phyloP scores from a whole-genome alignment of 2,113 vertebrate species.

The Tetraodon nigroviridis region DNA sequence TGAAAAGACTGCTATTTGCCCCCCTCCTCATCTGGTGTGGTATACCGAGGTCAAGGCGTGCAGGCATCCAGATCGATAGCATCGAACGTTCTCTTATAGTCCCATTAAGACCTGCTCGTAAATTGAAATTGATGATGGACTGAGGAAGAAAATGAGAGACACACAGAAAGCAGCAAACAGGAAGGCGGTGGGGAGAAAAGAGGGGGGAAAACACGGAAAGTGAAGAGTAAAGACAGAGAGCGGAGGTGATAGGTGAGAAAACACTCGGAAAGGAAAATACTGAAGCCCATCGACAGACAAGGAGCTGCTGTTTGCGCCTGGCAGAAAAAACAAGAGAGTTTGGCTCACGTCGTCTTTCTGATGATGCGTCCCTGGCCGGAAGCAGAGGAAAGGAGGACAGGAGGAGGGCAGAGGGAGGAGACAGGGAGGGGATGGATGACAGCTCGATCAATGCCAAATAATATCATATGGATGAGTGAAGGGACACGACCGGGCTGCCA shows the following conservation, averaged over 20 bases:
- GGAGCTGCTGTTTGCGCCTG: slow-evolving; percentile 13
- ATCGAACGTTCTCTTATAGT: slow-evolving; percentile 67
- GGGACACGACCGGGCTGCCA: slow-evolving; percentile 40
- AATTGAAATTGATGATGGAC: slow-evolving; percentile 71
- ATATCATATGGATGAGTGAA: slow-evolving; percentile 66
- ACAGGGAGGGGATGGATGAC: slow-evolving; percentile 50
- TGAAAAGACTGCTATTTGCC: slow-evolving; percentile 54
- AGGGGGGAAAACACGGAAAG: slow-evolving; percentile 25
- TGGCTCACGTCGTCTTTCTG: slow-evolving; percentile 22
- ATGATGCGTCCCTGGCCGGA: slow-evolving; percentile 26
- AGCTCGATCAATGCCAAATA: slow-evolving; percentile 68
- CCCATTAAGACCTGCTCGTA: slow-evolving; percentile 68
- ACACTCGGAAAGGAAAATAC: slow-evolving; percentile 18
- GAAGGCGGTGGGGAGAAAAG: slow-evolving; percentile 13
- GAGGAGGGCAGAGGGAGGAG: slow-evolving; percentile 55
- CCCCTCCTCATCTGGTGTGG: slow-evolving; percentile 42
- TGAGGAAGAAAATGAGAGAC: slow-evolving; percentile 24
- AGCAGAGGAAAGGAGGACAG: slow-evolving; percentile 37
- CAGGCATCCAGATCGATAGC: slow-evolving; percentile 68
- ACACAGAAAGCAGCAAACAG: slow-evolving; percentile 9
- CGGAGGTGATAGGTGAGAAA: slow-evolving; percentile 21
- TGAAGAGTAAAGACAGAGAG: slow-evolving; percentile 23
- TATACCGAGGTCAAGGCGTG: slow-evolving; percentile 56
- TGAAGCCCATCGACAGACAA: slow-evolving; percentile 18
- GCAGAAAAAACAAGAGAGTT: slow-evolving; percentile 17